Conservation (phyloP, 2,113 vertebrate species). For the Nothobranchius furzeri region DNA sequence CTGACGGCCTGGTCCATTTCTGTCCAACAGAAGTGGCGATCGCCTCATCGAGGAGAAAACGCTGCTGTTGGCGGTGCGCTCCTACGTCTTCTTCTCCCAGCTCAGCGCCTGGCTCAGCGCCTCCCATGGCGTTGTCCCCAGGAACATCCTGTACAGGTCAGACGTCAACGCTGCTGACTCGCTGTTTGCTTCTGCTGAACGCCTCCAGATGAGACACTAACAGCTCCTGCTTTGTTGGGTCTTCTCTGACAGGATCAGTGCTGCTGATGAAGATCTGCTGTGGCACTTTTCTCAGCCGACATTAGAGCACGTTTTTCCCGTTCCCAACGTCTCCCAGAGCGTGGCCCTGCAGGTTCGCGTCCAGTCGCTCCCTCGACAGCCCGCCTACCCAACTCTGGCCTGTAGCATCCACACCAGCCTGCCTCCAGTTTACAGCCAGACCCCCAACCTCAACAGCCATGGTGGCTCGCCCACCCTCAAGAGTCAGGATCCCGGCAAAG, state of each 20-base stretch:
- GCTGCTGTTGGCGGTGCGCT: conserved; percentile 92
- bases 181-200: too few relatives aligned
- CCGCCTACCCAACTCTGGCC: conserved; percentile 90
- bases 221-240: background rate
- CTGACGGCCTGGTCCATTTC: conserved; percentile 57
- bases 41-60: conserved; percentile 97
- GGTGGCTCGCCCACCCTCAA: conserved; percentile 65
- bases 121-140: conserved; percentile 95
- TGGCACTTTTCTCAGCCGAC: conserved; percentile 95
- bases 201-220: conserved; percentile 3
- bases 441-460: conserved; percentile 63
- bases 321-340: conserved; percentile 94
- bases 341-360: conserved; percentile 96
- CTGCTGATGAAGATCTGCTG: conserved; percentile 91
- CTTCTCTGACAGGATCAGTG: conserved; percentile 86
- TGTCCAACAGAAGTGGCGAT: conserved; percentile 85
- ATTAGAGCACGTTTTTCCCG: conserved; percentile 93
- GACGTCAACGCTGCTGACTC: conserved; percentile 40
- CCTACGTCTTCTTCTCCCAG: conserved; percentile 99
- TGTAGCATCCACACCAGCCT: conserved; percentile 92
- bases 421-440: conserved; percentile 71
- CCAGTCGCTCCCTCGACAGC: conserved; percentile 95
- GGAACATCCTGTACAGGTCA: conserved; percentile 98
- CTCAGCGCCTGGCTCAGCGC: conserved; percentile 98
- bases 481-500: conserved; percentile 61